Evolutionary conservation across 2,797 vertebrate genomes (phyloP), one percentile per base, ranked within the genome.

Genomic region (Oryzias dopingdopingensis): DNA sequence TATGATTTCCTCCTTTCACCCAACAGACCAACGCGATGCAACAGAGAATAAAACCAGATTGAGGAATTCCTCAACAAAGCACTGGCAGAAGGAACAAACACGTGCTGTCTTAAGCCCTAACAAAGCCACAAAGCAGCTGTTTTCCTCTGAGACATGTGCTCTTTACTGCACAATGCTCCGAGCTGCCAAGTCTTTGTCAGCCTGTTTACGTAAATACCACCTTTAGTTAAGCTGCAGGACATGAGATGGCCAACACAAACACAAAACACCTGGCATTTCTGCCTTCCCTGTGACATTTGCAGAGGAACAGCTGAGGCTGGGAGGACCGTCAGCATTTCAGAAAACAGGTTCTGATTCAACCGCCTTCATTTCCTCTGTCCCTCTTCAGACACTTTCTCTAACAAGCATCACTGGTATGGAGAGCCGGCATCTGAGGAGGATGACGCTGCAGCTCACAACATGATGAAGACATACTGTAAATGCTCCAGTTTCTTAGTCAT

Each of bases 201-300:
- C n/a, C 0, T 23, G 46, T 72, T 78, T 77, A 76, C 82, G 77
- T 59, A 82, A 80, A 85, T 76, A 56, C 44, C 1, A 12, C 26
- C 69, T 71, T 79, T 74, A 74, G 74, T 81, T 76, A 64, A 57
- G 76, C 76, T 24, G 63, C 72, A 63, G 79, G 72, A 73, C 55
- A 61, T 8, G 50, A 59, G 41, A 40, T 52, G 15, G 65, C 75
- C 72, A 59, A 52, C 12, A 5, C 26, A 51, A 67, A 52, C 72
- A 84, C 77, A 80, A 76, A 82, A 62, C 18, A 72, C 62, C 53
- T 76, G 79, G 79, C 73, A 74, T 79, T 81, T 76, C 59, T 55
- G 54, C 61, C 62, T 69, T 40, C 49, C 70, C 59, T 59, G 5
- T 83, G 81, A 76, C 80, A 82, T 83, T 86, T 77, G 78, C 74